A percentile compares a stretch with the other conserved stretches of the same genome.
phyloP scores from a whole-genome alignment of 1,140 invertebrate genomes.

The Liolophura sinensis region DNA sequence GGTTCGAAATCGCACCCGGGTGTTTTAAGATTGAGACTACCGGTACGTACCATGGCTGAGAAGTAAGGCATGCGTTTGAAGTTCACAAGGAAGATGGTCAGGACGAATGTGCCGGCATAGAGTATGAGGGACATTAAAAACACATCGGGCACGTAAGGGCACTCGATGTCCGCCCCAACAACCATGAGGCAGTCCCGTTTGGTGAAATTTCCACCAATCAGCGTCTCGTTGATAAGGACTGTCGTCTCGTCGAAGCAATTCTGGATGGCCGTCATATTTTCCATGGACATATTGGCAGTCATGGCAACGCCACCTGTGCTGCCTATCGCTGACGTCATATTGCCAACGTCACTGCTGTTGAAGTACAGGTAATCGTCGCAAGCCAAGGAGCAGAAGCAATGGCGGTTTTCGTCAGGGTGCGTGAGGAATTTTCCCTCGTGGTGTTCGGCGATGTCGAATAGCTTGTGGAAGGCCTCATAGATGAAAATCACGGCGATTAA shows the following conservation, averaged over 20 bases:
- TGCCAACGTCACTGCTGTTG: constrained; percentile 6
- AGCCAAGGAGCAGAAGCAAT: neutral
- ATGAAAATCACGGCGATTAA: constrained; percentile 99
- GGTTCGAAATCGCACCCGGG: too few species aligned
- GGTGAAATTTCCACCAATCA: constrained; percentile 73
- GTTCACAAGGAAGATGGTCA: constrained; percentile 83
- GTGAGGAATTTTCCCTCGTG: constrained; percentile 15
- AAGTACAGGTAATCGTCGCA: constrained; percentile 3
- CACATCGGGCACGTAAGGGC: constrained; percentile 66
- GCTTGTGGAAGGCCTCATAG: constrained; percentile 81
- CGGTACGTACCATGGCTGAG: constrained; percentile 64
- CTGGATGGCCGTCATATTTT: constrained; percentile 16
- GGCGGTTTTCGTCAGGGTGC: constrained; percentile 10
- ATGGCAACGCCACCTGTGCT: constrained; percentile 7
- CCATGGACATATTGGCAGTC: constrained; percentile 15
- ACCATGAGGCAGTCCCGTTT: constrained; percentile 6
- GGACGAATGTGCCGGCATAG: constrained; percentile 87
- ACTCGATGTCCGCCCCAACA: too few species aligned
- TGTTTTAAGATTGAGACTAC: neutral
- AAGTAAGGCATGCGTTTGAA: constrained; percentile 97
- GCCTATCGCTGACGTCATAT: neutral
- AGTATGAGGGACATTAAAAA: constrained; percentile 95
- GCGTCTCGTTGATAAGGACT: constrained; percentile 71
- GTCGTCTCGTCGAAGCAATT: neutral
- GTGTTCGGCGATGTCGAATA: constrained; percentile 30